Base-by-base conservation (phyloP, 2,888 invertebrate genomes). In the Nomada ruficornis region DNA sequence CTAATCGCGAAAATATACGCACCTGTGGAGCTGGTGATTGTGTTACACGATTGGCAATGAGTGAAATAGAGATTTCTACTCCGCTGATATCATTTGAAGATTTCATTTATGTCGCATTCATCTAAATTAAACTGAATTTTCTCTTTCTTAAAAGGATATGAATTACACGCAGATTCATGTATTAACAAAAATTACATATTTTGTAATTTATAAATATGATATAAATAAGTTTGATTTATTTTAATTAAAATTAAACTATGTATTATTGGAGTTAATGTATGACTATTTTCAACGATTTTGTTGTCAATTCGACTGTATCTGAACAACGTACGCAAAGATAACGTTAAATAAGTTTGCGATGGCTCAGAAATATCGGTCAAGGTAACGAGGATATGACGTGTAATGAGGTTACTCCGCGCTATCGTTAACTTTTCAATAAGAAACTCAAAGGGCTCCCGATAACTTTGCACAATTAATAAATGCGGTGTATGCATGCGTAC, bases 271-370 rank as follows among this genome's bases (percentile, higher is more conserved):
- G 20, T 50, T 57, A 20, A 73, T 20, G 26, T 26, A 52, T 47
- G 20, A 20, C 11, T 52, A 69, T 73, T 13, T 73, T 73, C 54
- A 50, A 60, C 52, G 50, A 76, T 83, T 80, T 26, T 57, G 60
- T 47, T 69, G 72, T 13, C 50, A 55, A 83, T 75, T 71, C 70
- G 76, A 73, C 55, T 52, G 62, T 62, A 71, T 63, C 68, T 42
- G 42, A 29, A 42, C 36, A 57, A 47, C 73, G 65, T 77, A 55
- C 65, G 67, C 74, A 80, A 74, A 84, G 84, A 84, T 80, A 80
- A 80, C 64, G 67, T 71, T 74, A 71, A 84, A 77, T 54, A 74
- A 70, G 73, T 72, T 83, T 69, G 67, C 55, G 60, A 70, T 73
- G 73, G 23, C 75, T 52, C 23, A 23, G 55, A 44, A 72, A 83